Evolutionary conservation across 2,113 vertebrate genomes (phyloP), one percentile per base, ranked within the genome.

Genomic region (Psilopsiagon aymara): DNA sequence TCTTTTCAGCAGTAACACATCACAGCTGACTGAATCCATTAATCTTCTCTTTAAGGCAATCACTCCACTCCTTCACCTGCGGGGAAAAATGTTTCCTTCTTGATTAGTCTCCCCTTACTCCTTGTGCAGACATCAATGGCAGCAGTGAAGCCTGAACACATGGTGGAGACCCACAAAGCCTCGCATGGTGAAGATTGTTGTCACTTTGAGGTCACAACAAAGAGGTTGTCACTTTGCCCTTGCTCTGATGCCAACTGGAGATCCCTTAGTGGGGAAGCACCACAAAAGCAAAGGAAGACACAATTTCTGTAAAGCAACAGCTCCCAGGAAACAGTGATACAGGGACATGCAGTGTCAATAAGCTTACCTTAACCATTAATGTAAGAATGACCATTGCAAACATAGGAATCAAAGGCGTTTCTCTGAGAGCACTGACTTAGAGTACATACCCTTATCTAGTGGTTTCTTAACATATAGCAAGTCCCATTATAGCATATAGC

Each of bases 171-270:
- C 29, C 7, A 2, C 6, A 3, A 68, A 82, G 17, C 17, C 21
- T 2, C 0, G 4, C 7, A 0, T 3, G 31, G 3, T 27, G 37
- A 1, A 4, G 51, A 57, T 79, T 63, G 10, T 2, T 52, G 71
- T 44, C 67, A 80, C 41, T 88, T 77, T 75, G 68, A 33, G 18
- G 53, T 20, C 53, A 55, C 53, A 20, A 33, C 31, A 33, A 55
- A 78, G 69, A 71, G 73, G 10, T 1, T 47, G 68, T 49, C 67
- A 80, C 37, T 90, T 80, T 82, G 68, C 69, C 57, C 47, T 90
- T 13, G 11, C 66, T 85, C 7, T 3, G 52, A 66, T 55, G 25
- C 23, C 60, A 74, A 35, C 64, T 81, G 44, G 51, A 76, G 11
- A 63, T 2, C 8, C 49, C 46, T 85, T 31, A 28, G 43, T 3